Percentiles rank a stretch among this genome's conserved stretches.
These are phyloP conservation scores for Tauraco erythrolophus DNA, from an alignment of 2,113 vertebrate species.

Conservation along the genomic window DNA sequence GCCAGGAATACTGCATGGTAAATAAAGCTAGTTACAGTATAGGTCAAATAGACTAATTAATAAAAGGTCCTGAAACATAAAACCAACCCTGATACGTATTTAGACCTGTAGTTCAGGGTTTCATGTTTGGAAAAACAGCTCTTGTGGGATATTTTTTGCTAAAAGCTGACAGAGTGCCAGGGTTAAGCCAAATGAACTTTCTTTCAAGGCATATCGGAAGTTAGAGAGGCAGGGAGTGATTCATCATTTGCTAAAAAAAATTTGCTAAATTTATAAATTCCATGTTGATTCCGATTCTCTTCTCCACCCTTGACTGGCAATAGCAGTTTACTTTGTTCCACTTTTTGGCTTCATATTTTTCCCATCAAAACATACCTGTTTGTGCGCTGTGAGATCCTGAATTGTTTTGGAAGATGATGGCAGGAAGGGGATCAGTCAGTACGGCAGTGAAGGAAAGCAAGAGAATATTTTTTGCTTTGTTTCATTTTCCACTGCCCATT, in stretches of 20 bases:
- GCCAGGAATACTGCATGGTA: neutral
- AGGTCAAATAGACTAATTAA: neutral
- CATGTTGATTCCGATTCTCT: neutral
- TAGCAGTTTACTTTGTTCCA: constrained; percentile 34
- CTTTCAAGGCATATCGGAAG: constrained; percentile 2
- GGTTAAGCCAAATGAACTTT: constrained; percentile 9
- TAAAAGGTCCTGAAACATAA: neutral
- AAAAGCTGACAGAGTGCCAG: neutral
- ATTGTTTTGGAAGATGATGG: neutral
- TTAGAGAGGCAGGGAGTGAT: constrained; percentile 31
- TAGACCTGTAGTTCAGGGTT: neutral
- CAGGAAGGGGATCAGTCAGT: neutral
- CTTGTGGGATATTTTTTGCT: neutral
- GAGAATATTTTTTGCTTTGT: neutral
- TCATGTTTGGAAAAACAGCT: neutral
- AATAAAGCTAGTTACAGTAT: neutral
- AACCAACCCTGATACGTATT: neutral
- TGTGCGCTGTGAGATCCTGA: neutral
- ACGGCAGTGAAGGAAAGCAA: neutral
- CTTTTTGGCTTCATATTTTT: neutral
- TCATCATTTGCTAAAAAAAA: constrained; percentile 70
- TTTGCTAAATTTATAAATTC: constrained; percentile 68
- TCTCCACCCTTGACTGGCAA: constrained; percentile 44
- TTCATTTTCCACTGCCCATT: neutral
- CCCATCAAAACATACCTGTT: neutral